phyloP scores from a whole-genome alignment of 2,797 vertebrate species.

The Tapirus indicus region DNA sequence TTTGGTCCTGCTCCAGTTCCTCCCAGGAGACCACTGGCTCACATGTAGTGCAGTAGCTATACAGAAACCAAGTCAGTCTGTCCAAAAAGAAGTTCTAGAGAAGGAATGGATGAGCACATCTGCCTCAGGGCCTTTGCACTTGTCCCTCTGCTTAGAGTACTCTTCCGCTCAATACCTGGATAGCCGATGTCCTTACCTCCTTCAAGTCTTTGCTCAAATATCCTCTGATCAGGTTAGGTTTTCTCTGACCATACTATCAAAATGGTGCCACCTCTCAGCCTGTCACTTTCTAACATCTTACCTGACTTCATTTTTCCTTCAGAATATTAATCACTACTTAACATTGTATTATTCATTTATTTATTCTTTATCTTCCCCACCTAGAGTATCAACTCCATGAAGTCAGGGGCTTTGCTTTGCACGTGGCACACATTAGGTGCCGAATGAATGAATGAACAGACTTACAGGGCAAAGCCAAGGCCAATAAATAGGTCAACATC shows the following conservation, averaged over 20 bases:
- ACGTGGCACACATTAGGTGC: background rate
- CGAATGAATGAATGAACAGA: background rate
- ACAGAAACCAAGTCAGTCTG: background rate
- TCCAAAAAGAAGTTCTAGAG: background rate
- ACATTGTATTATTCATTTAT: background rate
- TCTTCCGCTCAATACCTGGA: background rate
- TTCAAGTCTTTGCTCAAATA: slow-evolving; percentile 9
- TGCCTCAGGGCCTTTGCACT: background rate
- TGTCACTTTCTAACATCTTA: background rate
- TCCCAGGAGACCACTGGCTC: background rate
- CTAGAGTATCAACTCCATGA: background rate
- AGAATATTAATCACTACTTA: background rate
- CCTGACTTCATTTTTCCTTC: background rate
- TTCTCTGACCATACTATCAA: background rate
- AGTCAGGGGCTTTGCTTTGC: background rate
- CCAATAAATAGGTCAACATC: background rate
- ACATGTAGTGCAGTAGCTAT: background rate
- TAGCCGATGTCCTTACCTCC: background rate
- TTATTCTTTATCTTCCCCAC: background rate
- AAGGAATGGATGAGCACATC: background rate
- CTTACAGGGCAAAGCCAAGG: background rate
- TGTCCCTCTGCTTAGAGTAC: background rate
- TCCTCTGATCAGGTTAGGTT: background rate
- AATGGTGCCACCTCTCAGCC: background rate
- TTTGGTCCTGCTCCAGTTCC: background rate